Percentiles rank a stretch among this genome's conserved stretches.
Conservation (phyloP, 1,140 invertebrate genomes). For the Trichonephila clavipes region DNA sequence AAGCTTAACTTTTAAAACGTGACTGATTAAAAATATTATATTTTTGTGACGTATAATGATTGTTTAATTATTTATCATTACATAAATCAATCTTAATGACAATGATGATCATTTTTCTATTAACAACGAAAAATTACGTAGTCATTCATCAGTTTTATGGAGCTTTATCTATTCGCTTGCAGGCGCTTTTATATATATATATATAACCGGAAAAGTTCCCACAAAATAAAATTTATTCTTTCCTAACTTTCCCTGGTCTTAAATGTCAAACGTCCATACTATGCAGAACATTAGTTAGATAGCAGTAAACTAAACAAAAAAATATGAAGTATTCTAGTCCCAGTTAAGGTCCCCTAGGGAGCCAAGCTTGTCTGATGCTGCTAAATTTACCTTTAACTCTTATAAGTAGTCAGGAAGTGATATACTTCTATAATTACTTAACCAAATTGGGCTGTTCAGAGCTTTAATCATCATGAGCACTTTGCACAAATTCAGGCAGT, state of each 20-base stretch:
- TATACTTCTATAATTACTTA: constrained; percentile 39
- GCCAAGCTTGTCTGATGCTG: background rate
- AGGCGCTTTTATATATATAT: too few relatives aligned
- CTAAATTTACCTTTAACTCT: constrained; percentile 37
- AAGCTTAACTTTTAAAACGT: too few relatives aligned
- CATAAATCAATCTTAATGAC: background rate
- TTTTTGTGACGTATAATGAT: background rate
- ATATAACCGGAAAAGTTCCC: background rate
- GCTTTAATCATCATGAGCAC: constrained; percentile 36
- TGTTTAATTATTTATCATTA: background rate
- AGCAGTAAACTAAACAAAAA: constrained; percentile 20
- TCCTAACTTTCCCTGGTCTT: background rate
- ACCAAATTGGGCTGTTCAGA: background rate
- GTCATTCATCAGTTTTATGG: background rate
- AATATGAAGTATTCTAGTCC: constrained; percentile 10
- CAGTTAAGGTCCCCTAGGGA: constrained; percentile 9
- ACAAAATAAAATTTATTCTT: constrained; percentile 2
- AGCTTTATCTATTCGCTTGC: background rate
- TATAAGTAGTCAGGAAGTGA: constrained; percentile 25
- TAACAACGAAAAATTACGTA: background rate
- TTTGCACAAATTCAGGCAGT: constrained; percentile 23
- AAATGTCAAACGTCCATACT: constrained; percentile 36
- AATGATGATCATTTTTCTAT: background rate
- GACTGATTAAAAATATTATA: too few relatives aligned
- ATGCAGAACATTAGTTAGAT: constrained; percentile 2